Conservation (phyloP, 2,113 vertebrate species). For the Thinocorus orbignyianus region DNA sequence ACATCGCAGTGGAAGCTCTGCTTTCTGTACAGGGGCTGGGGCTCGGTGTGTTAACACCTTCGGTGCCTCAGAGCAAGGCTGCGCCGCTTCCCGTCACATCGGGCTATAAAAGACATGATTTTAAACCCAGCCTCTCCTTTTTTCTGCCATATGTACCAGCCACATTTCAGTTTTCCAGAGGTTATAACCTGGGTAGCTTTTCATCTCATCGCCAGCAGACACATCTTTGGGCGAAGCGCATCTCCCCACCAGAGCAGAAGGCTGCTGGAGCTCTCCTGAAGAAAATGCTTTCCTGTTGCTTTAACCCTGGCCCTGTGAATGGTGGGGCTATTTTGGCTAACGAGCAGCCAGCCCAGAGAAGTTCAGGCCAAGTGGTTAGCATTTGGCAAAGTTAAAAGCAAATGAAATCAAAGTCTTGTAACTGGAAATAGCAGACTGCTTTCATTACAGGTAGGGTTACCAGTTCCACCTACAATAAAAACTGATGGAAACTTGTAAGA, state of each 20-base stretch:
- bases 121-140: background rate
- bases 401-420: background rate
- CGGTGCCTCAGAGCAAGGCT: background rate
- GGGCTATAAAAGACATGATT: background rate
- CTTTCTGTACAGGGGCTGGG: background rate
- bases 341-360: background rate
- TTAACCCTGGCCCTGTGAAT: background rate
- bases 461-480: slow-evolving; percentile 6
- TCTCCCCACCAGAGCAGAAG: background rate
- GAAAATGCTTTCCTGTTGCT: background rate
- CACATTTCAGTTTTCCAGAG: background rate
- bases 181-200: background rate
- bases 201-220: background rate
- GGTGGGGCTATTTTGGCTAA: background rate
- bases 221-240: background rate
- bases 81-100: background rate
- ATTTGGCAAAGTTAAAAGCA: background rate
- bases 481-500: background rate
- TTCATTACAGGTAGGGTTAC: background rate
- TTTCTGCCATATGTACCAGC: background rate
- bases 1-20: background rate
- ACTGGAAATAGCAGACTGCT: background rate
- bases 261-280: background rate
- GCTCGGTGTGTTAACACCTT: background rate
- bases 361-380: background rate